Evolutionary conservation across 2,113 vertebrate genomes (phyloP), one percentile per base, ranked within the genome.

Genomic region (Propithecus coquereli): DNA sequence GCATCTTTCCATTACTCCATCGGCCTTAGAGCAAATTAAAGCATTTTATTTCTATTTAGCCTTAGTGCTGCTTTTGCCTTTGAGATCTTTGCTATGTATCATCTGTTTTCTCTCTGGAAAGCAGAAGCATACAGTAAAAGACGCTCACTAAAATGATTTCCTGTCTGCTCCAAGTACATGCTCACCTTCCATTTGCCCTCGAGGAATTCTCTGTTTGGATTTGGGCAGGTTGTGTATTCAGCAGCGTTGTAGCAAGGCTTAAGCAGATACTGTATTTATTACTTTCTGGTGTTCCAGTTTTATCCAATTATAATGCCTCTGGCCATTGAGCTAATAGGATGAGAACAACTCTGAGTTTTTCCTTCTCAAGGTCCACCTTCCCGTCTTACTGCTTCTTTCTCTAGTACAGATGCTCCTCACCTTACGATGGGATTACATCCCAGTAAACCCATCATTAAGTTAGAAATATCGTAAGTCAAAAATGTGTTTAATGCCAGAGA

Each of bases 61-160:
- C 74, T 37, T 37, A 18, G 32, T 3, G 52, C 47, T 54, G 32
- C 45, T 77, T 59, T 63, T 79, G 34, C 84, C 86, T 85, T 88
- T 80, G 50, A 22, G 40, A 12, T 81, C 40, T 80, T 86, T 66
- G 34, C 57, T 66, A 0, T 61, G 0, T 65, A 8, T 50, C 82
- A 5, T 89, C 70, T 61, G 6, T 61, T 79, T 91, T 84, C 77
- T 91, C 20, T 87, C 40, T 45, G 81, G 47, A 90, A 66, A 76
- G 20, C n/a, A 43, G 82, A 73, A 13, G 1, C 13, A 2, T 32
- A 17, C 2, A 7, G 40, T 71, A 32, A 18, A 88, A 82, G 65
- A 76, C 43, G 73, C 73, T 85, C 34, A 18, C 23, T 40, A 30
- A 76, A 47, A 20, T 54, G 37, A 30, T 8, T 47, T 68, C 34